Evolutionary conservation across 1,140 invertebrate species (phyloP).

Genomic region (Saxidomus purpurata): DNA sequence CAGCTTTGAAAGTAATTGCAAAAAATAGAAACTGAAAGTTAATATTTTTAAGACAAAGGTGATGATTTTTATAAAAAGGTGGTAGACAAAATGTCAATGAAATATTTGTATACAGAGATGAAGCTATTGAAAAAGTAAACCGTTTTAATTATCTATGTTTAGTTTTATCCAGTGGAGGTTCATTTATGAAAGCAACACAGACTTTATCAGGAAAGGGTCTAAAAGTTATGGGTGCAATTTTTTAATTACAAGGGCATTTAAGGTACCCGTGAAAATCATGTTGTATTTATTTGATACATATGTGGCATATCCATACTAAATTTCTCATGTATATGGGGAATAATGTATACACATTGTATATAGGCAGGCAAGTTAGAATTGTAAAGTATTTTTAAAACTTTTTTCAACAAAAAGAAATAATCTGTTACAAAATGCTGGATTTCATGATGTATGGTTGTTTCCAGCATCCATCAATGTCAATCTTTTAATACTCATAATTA

Average conservation of each 20-base stretch:
- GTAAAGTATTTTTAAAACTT: no score
- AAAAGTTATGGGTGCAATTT: slow-evolving; percentile 11
- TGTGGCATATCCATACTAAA: no score
- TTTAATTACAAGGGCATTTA: background rate
- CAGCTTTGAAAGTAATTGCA: slow-evolving; percentile 49
- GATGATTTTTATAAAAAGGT: slow-evolving; percentile 46
- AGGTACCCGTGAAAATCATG: slow-evolving; percentile 11
- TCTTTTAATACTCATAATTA: no score
- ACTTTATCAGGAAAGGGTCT: slow-evolving; percentile 16
- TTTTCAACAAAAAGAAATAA: no score
- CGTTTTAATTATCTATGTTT: slow-evolving; percentile 41
- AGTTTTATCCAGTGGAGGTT: background rate
- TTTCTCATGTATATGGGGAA: no score
- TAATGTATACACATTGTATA: no score
- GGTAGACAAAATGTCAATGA: background rate
- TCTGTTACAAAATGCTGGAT: no score
- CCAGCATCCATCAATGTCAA: no score
- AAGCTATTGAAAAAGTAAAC: slow-evolving; percentile 8
- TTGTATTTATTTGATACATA: background rate
- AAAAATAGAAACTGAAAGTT: slow-evolving; percentile 54
- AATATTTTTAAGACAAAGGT: slow-evolving; percentile 67
- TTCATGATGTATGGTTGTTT: no score
- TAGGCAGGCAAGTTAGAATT: no score
- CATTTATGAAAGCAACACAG: background rate
- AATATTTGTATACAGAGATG: slow-evolving; percentile 24